phyloP scores from a whole-genome alignment of 2,888 invertebrate genomes.

The Stegophylla sp. region DNA sequence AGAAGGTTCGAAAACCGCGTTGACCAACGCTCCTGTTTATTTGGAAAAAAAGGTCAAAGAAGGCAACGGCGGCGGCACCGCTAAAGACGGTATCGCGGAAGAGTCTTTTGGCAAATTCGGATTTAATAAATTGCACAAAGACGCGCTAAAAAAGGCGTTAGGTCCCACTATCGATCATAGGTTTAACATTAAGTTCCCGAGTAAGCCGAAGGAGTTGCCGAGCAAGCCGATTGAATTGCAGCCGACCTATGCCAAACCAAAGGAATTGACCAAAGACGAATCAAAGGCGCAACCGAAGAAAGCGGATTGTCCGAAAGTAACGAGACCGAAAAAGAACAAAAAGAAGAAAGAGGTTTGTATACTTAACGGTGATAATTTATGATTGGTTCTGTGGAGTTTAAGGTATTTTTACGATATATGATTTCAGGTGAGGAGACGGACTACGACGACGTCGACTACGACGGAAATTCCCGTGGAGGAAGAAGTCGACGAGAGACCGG shows the following conservation, averaged over 20 bases:
- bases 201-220: no score
- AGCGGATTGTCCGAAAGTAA: slow-evolving; percentile 22
- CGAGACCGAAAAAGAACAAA: slow-evolving; percentile 18
- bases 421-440: slow-evolving; percentile 41
- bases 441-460: slow-evolving; percentile 42
- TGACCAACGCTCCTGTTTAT: slow-evolving; percentile 30
- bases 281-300: background rate
- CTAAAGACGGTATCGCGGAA: slow-evolving; percentile 27
- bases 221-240: no score
- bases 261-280: background rate
- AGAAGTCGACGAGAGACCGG: slow-evolving; percentile 36
- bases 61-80: no score
- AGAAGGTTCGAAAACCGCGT: slow-evolving; percentile 22
- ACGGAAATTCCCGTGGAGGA: slow-evolving; percentile 55
- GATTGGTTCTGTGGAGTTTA: background rate
- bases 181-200: slow-evolving; percentile 16
- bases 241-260: no score
- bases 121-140: slow-evolving; percentile 20
- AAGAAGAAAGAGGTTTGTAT: slow-evolving; percentile 36
- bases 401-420: background rate
- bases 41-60: slow-evolving; percentile 48
- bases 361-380: background rate
- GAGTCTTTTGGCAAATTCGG: slow-evolving; percentile 52
- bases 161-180: slow-evolving; percentile 19
- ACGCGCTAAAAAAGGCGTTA: slow-evolving; percentile 18